Evolutionary conservation across 2,888 invertebrate species (phyloP), one percentile per base, ranked within the genome.

Genomic region (Thymelicus sylvestris): DNA sequence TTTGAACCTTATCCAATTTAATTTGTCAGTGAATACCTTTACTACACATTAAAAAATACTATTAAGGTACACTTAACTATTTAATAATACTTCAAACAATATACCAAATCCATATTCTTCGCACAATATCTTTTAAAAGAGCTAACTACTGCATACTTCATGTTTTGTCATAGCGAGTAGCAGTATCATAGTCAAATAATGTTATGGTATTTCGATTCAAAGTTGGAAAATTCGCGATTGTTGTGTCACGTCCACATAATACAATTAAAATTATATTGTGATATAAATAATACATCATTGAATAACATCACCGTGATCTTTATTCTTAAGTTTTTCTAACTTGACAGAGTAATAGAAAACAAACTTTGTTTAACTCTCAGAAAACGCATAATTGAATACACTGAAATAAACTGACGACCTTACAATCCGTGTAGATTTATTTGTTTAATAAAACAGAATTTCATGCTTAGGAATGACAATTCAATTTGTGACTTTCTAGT

Each of bases 281-380:
- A 10, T 61, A 52, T 69, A 55, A 66, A 69, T 66, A 59, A 72
- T 63, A 39, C n/a, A 71, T 71, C 24, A 31, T 71, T 69, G 44
- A 68, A 72, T 68, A 44, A 55, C 63, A 63, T 62, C 19, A 39
- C 47, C 57, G 50, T 65, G 44, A 44, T 31, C 7, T 65, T 70
- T 60, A 65, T 70, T 60, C 24, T 65, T 7, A 64, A n/a, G 39
- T 60, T 70, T 64, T 59, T 64, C 50, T 24, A 24, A 19, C 38
- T 60, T 24, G 3, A n/a, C 7, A 3, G 39, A 12, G 13, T 13
- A 64, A 19, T 10, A 10, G 3, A 64, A 50, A 48, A 64, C 39
- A 39, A 50, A 64, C 69, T 59, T 7, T 50, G 44, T 2, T 15
- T 6, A 10, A 12, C 8, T 24, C 13, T 7, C 50, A n/a, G 12